Percentiles rank a stretch among this genome's conserved stretches.
phyloP scores from a whole-genome alignment of 2,797 vertebrate species.

The Aulostomus chinensis region DNA sequence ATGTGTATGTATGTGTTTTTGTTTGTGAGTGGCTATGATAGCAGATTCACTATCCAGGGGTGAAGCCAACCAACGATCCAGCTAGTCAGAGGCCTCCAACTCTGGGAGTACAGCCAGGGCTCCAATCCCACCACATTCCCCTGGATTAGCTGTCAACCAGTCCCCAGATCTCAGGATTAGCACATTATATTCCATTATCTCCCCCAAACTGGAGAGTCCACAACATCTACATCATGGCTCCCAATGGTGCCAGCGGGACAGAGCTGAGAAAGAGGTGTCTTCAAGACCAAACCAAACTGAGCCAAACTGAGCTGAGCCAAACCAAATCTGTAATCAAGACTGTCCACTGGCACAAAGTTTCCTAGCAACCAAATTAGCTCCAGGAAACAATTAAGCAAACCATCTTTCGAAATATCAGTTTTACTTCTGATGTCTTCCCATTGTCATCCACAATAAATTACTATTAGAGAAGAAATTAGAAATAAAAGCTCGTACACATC shows the following conservation, averaged over 20 bases:
- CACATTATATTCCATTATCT: conserved; percentile 83
- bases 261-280: conserved; percentile 46
- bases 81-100: conserved; percentile 57
- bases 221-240: conserved; percentile 53
- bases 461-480: conserved; percentile 1
- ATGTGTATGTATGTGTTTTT: conserved; percentile 33
- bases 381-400: conserved; percentile 52
- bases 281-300: conserved; percentile 43
- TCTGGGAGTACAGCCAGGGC: conserved; percentile 77
- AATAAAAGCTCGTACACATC: conserved; percentile 6
- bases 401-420: conserved; percentile 34
- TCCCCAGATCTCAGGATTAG: conserved; percentile 82
- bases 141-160: conserved; percentile 81
- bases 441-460: conserved; percentile 20
- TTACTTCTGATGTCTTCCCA: conserved; percentile 20
- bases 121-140: conserved; percentile 80
- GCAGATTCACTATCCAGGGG: conserved; percentile 55
- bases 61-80: conserved; percentile 56
- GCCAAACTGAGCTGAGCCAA: conserved; percentile 56
- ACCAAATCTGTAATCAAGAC: conserved; percentile 62
- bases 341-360: conserved; percentile 39
- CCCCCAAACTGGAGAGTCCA: conserved; percentile 73
- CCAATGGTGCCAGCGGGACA: conserved; percentile 46
- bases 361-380: conserved; percentile 54
- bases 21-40: conserved; percentile 44